These are phyloP conservation scores for Callorhinus ursinus DNA, from an alignment of 2,113 vertebrate genomes.

Conservation along the genomic window DNA sequence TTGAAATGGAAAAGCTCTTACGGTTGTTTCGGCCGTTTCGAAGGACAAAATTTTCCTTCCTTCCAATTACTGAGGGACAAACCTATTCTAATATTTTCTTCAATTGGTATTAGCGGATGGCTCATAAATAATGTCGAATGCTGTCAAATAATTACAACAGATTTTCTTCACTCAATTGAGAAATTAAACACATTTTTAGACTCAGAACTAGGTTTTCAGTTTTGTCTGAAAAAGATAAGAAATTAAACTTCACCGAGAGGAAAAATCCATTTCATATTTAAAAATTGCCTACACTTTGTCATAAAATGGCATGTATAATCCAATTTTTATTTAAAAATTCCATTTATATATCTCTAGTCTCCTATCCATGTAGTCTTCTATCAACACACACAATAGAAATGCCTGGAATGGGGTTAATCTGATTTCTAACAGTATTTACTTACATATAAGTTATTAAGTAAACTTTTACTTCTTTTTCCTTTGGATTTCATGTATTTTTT, in stretches of 20 bases:
- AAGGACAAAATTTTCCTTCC: not conserved
- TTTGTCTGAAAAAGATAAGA: constrained; percentile 6
- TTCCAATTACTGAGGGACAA: not conserved
- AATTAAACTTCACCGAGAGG: not conserved
- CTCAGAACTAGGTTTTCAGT: not conserved
- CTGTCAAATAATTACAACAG: not conserved
- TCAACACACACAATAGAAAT: not conserved
- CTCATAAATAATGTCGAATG: not conserved
- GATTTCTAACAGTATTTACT: not conserved
- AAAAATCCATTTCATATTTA: not conserved
- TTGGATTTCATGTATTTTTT: not conserved
- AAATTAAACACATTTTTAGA: not conserved
- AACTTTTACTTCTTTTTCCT: not conserved
- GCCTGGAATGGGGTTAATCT: not conserved
- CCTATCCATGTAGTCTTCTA: not conserved
- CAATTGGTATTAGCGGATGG: not conserved
- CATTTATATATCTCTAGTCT: not conserved
- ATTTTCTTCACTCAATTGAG: not conserved
- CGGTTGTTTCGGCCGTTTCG: not conserved
- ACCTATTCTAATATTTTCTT: not conserved
- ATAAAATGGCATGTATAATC: not conserved
- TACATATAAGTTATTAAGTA: not conserved
- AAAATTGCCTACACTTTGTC: not conserved
- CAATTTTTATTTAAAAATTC: not conserved
- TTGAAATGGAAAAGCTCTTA: not conserved